Evolutionary conservation across 2,888 invertebrate genomes (phyloP).

Genomic region (Galeopsomyia nigrocyanea): DNA sequence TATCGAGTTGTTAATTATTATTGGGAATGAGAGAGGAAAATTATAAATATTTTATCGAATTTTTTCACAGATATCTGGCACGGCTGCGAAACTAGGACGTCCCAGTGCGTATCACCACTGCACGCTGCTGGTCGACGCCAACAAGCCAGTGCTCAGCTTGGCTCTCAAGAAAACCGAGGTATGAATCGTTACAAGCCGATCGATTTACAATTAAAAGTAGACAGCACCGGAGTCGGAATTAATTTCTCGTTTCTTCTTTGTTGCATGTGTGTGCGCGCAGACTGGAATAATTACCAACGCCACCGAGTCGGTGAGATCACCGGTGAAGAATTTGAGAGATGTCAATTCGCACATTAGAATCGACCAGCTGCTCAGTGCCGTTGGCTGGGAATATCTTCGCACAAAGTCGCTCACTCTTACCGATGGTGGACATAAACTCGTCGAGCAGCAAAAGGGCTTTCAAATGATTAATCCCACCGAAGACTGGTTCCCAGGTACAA

Average conservation of each 20-base stretch:
- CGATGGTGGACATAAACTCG: constrained; percentile 80
- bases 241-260: constrained; percentile 11
- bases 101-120: constrained; percentile 97
- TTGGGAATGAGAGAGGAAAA: too few relatives aligned
- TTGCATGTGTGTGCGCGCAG: constrained; percentile 76
- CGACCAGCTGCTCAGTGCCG: constrained; percentile 80
- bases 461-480: constrained; percentile 89
- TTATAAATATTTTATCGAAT: constrained; percentile 7
- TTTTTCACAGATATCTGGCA: constrained; percentile 86
- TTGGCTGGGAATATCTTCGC: constrained; percentile 88
- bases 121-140: constrained; percentile 90
- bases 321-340: constrained; percentile 86
- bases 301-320: constrained; percentile 85
- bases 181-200: constrained; percentile 60
- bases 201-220: constrained; percentile 7
- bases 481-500: constrained; percentile 85
- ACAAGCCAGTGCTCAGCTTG: constrained; percentile 81
- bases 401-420: constrained; percentile 77
- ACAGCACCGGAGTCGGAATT: neutral
- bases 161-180: constrained; percentile 84
- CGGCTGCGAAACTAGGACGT: constrained; percentile 91
- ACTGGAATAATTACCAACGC: constrained; percentile 85
- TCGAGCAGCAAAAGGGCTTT: constrained; percentile 85
- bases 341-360: constrained; percentile 80
- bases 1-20: constrained; percentile 18